Evolutionary conservation across 1,140 invertebrate species (phyloP), one percentile per base, ranked within the genome.

Genomic region (Pseudachorutes palmiensis): DNA sequence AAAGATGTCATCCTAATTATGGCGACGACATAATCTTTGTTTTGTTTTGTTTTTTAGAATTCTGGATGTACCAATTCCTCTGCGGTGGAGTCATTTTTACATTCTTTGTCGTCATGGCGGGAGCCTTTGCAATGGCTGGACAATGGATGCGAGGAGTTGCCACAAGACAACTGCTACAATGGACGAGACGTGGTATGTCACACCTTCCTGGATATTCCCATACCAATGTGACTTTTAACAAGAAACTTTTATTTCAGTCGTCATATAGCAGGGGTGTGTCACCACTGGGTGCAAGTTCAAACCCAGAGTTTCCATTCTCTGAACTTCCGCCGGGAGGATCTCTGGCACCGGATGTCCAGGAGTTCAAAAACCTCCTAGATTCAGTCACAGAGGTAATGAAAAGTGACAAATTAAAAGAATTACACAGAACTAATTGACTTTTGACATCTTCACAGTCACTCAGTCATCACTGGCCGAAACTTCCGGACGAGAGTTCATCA

Each of bases 91-190:
- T 66, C 36, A 36, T 61, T 60, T 22, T 33, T 29, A 49, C n/a
- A 31, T 12, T 48, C 36, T 29, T 3, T 60, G 32, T 59, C 31
- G 28, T 45, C 36, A 31, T 66, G 65, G 65, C 30, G 64, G 16
- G 64, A 65, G 12, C 64, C 64, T 36, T 59, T 65, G 2, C 31
- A 65, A 1, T 65, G 64, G 64, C 33, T 65, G 12, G 64, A 65
- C n/a, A 36, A 51, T 24, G 57, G 49, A 2, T 65, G 64, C 28
- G 64, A 65, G 45, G 57, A 57, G 22, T 51, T 65, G 22, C 64
- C 64, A 9, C 12, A 19, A 22, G 64, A 65, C 30, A 65, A 33
- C 24, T 65, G 64, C 31, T 65, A 65, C 32, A 65, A 65, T 33
- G 64, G 64, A 2, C 41, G 57, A 28, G 33, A 51, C 1, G 57